These are phyloP conservation scores for Dusona sp. DNA, from an alignment of 2,888 invertebrate species.

Conservation along the genomic window DNA sequence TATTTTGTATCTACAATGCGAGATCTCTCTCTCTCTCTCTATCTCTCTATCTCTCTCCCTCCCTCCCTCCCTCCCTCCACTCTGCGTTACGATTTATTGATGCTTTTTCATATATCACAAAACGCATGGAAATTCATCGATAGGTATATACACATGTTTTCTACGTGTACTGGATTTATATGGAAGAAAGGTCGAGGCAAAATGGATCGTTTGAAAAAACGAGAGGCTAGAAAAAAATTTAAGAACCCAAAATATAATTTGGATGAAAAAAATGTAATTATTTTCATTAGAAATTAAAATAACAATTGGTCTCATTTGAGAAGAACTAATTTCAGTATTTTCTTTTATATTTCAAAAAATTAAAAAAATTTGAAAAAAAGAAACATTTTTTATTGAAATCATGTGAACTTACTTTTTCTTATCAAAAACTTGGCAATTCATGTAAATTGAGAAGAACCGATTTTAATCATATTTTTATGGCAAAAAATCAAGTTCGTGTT, in stretches of 20 bases:
- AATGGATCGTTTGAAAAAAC: too few species aligned
- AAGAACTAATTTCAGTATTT: too few species aligned
- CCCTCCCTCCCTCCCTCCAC: too few species aligned
- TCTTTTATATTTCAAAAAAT: not conserved
- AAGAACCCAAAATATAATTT: too few species aligned
- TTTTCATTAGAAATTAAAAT: too few species aligned
- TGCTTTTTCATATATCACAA: conserved; percentile 49
- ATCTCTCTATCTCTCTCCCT: conserved; percentile 59
- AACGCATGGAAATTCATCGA: conserved; percentile 20
- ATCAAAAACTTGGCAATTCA: too few species aligned
- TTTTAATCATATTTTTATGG: not conserved
- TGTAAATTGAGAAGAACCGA: too few species aligned
- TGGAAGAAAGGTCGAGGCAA: not conserved
- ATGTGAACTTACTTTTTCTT: too few species aligned
- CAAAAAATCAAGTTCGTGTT: not conserved
- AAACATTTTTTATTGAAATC: too few species aligned
- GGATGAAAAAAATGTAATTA: too few species aligned
- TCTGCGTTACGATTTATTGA: conserved; percentile 60
- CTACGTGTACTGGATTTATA: not conserved
- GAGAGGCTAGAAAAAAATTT: not conserved
- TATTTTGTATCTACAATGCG: conserved; percentile 22
- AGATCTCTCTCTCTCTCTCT: conserved; percentile 55
- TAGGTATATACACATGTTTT: not conserved
- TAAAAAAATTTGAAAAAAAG: not conserved
- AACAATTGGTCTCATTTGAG: too few species aligned